Conservation (phyloP, 2,113 vertebrate genomes). For the Cephalophus harveyi region DNA sequence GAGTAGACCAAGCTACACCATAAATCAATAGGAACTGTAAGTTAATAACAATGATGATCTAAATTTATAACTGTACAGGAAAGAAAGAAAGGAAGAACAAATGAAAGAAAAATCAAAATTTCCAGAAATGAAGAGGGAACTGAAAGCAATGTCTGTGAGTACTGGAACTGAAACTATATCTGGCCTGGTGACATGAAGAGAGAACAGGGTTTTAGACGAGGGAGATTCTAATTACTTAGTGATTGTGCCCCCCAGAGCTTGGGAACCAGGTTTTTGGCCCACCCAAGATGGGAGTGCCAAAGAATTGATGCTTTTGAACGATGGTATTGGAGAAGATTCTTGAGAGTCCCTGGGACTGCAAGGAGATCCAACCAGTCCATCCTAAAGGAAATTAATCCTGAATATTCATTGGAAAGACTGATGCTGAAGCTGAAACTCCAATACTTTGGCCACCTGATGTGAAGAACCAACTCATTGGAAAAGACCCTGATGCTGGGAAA, state of each 20-base stretch:
- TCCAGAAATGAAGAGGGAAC: slow-evolving; percentile 1
- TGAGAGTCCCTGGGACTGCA: neutral
- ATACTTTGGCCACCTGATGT: neutral
- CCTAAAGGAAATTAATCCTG: neutral
- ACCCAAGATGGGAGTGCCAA: neutral
- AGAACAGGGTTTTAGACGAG: neutral
- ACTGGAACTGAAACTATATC: neutral
- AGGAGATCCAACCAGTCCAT: neutral
- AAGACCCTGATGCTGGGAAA: neutral
- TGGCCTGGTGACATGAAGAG: neutral
- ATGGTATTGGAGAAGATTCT: neutral
- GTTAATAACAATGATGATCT: neutral
- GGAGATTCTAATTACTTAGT: neutral
- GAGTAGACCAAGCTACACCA: neutral
- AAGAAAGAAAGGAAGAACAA: neutral
- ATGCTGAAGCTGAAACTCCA: neutral
- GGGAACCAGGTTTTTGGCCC: neutral
- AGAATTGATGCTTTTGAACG: neutral
- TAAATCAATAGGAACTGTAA: neutral
- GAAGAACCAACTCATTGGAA: neutral
- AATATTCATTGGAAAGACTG: neutral
- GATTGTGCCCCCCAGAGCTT: no score
- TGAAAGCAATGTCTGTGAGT: neutral
- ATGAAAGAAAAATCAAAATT: neutral
- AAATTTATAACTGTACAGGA: neutral